Evolutionary conservation across 2,888 invertebrate genomes (phyloP).

Genomic region (Ceramica pisi): DNA sequence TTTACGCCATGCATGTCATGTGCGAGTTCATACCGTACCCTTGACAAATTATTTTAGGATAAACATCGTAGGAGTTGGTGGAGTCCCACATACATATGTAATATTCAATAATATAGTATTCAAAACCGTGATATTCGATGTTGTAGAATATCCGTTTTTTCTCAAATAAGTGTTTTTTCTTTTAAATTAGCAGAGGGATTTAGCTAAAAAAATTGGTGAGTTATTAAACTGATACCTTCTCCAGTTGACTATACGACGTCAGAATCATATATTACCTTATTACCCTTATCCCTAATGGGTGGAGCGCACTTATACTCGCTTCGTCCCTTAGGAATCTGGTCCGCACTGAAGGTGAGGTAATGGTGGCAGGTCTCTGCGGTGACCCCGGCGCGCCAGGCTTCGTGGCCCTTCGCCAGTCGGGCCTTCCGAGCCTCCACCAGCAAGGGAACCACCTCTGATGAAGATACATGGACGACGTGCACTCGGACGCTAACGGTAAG

Average conservation of each 20-base stretch:
- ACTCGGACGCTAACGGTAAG: constrained; percentile 89
- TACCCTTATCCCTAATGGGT: constrained; percentile 92
- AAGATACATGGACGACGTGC: constrained; percentile 93
- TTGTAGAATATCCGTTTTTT: background rate
- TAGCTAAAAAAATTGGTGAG: background rate
- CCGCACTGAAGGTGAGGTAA: constrained; percentile 92
- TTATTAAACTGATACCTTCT: background rate
- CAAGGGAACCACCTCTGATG: constrained; percentile 91
- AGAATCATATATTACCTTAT: constrained; percentile 84
- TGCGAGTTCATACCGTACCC: background rate
- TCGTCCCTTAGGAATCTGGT: constrained; percentile 91
- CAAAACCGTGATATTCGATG: background rate
- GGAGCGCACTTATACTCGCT: constrained; percentile 94
- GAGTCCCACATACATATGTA: background rate
- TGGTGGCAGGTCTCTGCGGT: constrained; percentile 94
- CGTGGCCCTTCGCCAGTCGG: constrained; percentile 87
- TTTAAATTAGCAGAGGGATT: background rate
- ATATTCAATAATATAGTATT: too few relatives aligned
- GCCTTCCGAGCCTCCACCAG: constrained; percentile 87
- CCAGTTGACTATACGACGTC: background rate
- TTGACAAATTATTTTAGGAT: background rate
- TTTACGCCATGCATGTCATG: background rate
- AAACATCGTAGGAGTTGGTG: too few relatives aligned
- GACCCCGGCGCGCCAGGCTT: constrained; percentile 88
- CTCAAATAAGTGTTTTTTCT: background rate